A percentile compares a stretch with the other conserved stretches of the same genome.
These are phyloP conservation scores for Odontothrips loti DNA, from an alignment of 2,888 invertebrate genomes.

Conservation along the genomic window DNA sequence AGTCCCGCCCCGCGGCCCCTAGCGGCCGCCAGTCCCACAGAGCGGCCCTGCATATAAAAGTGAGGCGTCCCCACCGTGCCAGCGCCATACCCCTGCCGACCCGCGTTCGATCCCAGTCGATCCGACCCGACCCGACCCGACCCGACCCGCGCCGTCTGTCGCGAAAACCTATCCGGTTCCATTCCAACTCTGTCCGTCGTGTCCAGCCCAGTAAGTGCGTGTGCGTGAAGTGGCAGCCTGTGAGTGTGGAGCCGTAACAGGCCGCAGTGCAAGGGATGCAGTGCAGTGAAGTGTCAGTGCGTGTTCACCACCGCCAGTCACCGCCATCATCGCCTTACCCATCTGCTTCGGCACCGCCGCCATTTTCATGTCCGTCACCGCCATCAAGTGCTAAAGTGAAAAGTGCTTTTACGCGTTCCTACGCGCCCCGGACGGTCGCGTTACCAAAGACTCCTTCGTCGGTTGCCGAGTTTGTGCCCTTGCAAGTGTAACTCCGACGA, in stretches of 20 bases:
- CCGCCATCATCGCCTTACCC: neutral
- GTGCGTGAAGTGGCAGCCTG: neutral
- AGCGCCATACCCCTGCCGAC: neutral
- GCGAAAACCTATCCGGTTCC: neutral
- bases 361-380: neutral
- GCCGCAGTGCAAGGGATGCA: neutral
- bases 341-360: neutral
- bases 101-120: neutral
- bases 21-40: neutral
- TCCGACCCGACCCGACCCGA: neutral
- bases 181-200: neutral
- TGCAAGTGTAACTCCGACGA: no score
- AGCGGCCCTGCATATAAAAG: slow-evolving; percentile 5
- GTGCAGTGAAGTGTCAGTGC: neutral
- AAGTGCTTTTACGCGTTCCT: neutral
- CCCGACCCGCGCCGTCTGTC: neutral
- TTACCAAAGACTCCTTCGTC: no score
- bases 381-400: neutral
- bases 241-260: neutral
- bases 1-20: no score
- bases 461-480: no score
- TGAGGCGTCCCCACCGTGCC: neutral
- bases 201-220: neutral
- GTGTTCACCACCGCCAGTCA: neutral
- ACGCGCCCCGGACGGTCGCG: no score